A percentile compares a stretch with the other conserved stretches of the same genome.
These are phyloP conservation scores for Thomomys bottae DNA, from an alignment of 2,113 vertebrate genomes.

Conservation along the genomic window DNA sequence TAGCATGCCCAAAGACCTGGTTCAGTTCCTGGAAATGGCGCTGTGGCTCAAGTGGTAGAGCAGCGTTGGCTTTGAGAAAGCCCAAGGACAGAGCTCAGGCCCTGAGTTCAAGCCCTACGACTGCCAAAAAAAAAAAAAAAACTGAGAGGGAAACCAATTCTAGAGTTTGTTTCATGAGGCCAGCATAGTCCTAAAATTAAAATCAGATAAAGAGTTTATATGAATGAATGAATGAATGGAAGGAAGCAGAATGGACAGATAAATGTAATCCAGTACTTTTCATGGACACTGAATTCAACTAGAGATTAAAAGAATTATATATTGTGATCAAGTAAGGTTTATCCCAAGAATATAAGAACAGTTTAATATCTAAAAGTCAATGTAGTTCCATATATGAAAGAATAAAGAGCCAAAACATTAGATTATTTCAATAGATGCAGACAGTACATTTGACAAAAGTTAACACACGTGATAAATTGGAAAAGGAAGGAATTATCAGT, in stretches of 20 bases:
- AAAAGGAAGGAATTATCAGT: neutral
- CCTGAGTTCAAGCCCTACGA: no score
- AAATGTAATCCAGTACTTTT: neutral
- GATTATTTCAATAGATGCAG: neutral
- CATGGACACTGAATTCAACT: neutral
- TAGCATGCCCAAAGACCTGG: no score
- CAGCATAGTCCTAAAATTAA: conserved; percentile 10
- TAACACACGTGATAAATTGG: neutral
- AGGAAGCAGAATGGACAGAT: neutral
- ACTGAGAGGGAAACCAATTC: no score
- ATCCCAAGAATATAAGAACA: neutral
- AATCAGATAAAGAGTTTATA: conserved; percentile 5
- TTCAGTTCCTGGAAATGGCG: no score
- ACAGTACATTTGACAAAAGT: conserved; percentile 20
- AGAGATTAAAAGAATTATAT: neutral
- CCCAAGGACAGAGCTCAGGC: no score
- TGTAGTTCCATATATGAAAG: neutral
- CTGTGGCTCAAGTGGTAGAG: no score
- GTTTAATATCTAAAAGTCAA: conserved; percentile 17
- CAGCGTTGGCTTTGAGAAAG: no score
- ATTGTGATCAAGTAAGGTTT: neutral
- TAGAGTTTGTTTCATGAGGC: conserved; percentile 14
- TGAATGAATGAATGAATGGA: neutral
- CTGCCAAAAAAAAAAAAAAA: no score
- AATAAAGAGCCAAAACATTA: neutral